A percentile compares a stretch with the other conserved stretches of the same genome.
Evolutionary conservation across 2,797 vertebrate genomes (phyloP).

Genomic region (Sandelia bainsii): DNA sequence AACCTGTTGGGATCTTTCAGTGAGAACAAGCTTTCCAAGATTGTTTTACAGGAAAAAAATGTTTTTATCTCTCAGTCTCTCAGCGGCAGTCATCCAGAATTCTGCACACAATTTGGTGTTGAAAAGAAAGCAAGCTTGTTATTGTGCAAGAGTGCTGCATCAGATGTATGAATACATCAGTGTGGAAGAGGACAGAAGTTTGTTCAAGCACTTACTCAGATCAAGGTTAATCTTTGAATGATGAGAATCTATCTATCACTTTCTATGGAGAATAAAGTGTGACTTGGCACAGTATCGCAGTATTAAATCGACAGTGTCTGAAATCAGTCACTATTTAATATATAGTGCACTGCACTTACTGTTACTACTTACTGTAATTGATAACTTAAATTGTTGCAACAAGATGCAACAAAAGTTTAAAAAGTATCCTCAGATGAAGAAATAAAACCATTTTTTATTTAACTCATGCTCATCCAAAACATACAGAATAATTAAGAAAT

Average conservation of each 20-base stretch:
- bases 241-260: not conserved
- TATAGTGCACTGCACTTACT: no score
- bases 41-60: not conserved
- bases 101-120: constrained; percentile 15
- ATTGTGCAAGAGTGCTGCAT: constrained; percentile 15
- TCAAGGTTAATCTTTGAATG: constrained; percentile 1
- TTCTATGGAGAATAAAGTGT: not conserved
- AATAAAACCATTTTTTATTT: no score
- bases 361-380: no score
- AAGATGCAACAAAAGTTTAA: no score
- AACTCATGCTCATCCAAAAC: no score
- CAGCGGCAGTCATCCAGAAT: constrained; percentile 12
- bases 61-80: constrained; percentile 6
- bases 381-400: no score
- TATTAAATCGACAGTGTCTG: not conserved
- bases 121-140: constrained; percentile 11
- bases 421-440: no score
- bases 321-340: no score
- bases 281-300: not conserved
- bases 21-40: not conserved
- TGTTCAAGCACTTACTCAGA: constrained; percentile 19
- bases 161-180: constrained; percentile 23
- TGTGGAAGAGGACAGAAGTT: constrained; percentile 31
- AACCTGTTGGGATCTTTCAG: not conserved
- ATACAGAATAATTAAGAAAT: no score